Evolutionary conservation across 2,797 vertebrate genomes (phyloP), one percentile per base, ranked within the genome.

Genomic region (Macrochelys suwanniensis): DNA sequence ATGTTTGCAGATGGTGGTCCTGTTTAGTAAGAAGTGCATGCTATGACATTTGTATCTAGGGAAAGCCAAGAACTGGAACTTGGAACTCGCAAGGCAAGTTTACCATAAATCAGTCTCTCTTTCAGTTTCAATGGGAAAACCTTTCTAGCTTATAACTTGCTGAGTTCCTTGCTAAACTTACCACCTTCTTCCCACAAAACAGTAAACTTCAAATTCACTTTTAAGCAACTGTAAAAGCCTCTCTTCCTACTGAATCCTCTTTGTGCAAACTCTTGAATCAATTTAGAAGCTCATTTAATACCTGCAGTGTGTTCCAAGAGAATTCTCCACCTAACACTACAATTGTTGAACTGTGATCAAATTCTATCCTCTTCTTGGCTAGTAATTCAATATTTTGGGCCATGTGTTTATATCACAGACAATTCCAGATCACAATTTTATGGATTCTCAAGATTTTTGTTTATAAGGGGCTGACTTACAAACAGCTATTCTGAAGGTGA

Each of bases 11-110:
- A 97, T 89, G 94, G 94, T 93, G 84, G 92, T 85, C 95, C 96
- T 97, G 89, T 93, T 97, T 87, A 96, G 92, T 85, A 90, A 93
- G 82, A 97, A 96, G 82, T 56, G 49, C 54, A 16, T 88, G 92
- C 96, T 95, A 96, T 56, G 88, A 97, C 83, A 96, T 74, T 95
- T 95, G 53, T 53, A 90, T 65, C 91, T 47, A 88, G 77, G 85
- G 88, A 96, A 97, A 98, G 86, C 51, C 92, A 97, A 96, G 94
- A 97, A 97, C 82, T 96, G 94, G 92, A 98, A 97, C 49, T 87
- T 65, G 81, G 71, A 94, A 88, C 93, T 92, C 95, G 84, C 85
- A 93, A 92, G 89, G 94, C 82, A 96, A 33, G 5, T 84, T 78
- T 89, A 89, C 91, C 93, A 96, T 92, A 97, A 97, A 97, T 91